These are phyloP conservation scores for Brachionichthys hirsutus DNA, from an alignment of 2,113 vertebrate species.

Conservation along the genomic window DNA sequence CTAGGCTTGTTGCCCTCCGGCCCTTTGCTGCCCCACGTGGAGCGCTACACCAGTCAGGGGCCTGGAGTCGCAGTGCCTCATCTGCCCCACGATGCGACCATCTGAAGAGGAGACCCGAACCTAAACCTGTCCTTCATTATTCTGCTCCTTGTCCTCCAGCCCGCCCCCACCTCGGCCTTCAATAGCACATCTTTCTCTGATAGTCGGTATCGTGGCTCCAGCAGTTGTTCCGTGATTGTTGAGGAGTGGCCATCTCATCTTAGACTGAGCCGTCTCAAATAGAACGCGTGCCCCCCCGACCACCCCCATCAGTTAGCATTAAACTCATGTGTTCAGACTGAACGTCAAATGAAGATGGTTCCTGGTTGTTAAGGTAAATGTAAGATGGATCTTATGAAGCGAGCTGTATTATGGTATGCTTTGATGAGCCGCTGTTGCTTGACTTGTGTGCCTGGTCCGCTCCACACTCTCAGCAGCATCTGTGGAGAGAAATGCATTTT, in stretches of 20 bases:
- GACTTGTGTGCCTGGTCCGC: too few species aligned
- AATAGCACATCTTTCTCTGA: constrained; percentile 49
- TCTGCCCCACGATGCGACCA: constrained; percentile 51
- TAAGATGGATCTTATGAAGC: too few species aligned
- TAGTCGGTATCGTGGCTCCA: constrained; percentile 60
- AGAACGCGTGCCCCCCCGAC: constrained; percentile 30
- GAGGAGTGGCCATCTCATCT: constrained; percentile 50
- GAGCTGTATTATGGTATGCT: too few species aligned
- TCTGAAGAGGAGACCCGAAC: constrained; percentile 60
- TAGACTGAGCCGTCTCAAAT: constrained; percentile 30
- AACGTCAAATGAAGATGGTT: constrained; percentile 4
- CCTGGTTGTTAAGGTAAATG: neutral
- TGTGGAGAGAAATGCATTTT: neutral
- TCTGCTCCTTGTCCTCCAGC: constrained; percentile 24
- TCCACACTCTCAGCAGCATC: neutral
- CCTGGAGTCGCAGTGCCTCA: constrained; percentile 67
- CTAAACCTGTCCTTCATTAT: constrained; percentile 37
- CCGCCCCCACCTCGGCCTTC: constrained; percentile 48
- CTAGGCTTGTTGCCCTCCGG: constrained; percentile 32
- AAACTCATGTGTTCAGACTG: constrained; percentile 31
- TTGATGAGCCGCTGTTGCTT: too few species aligned
- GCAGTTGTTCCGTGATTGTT: constrained; percentile 50
- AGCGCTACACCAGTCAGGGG: constrained; percentile 47
- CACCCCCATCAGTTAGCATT: constrained; percentile 17
- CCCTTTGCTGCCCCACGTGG: constrained; percentile 35